phyloP scores from a whole-genome alignment of 1,140 invertebrate genomes.

The Andricus grossulariae region DNA sequence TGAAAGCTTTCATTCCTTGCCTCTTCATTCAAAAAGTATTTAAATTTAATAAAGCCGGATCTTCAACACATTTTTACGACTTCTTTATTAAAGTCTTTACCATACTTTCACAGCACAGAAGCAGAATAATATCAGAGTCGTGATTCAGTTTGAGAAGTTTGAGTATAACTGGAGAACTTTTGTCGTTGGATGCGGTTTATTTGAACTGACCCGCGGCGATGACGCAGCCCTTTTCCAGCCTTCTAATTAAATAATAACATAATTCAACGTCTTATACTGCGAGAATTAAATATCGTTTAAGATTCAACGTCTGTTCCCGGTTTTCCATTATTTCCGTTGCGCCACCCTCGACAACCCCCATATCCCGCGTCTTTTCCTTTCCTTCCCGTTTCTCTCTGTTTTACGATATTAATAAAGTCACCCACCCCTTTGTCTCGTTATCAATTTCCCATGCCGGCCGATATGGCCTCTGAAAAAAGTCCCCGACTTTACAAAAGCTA shows the following conservation, averaged over 20 bases:
- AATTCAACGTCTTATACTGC: slow-evolving; percentile 67
- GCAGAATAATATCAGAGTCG: slow-evolving; percentile 19
- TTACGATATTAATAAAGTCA: slow-evolving; percentile 66
- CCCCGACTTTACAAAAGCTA: not conserved
- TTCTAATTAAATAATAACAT: slow-evolving; percentile 75
- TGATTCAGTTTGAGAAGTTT: slow-evolving; percentile 38
- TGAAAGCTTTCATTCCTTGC: slow-evolving; percentile 17
- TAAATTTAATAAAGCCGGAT: not conserved
- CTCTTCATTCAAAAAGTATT: not conserved
- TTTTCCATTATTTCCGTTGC: slow-evolving; percentile 65
- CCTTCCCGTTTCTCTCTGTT: slow-evolving; percentile 49
- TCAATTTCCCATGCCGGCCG: slow-evolving; percentile 42
- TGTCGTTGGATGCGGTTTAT: slow-evolving; percentile 44
- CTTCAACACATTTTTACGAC: not conserved
- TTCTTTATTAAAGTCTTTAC: not conserved
- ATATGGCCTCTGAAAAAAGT: not conserved
- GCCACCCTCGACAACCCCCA: slow-evolving; percentile 38
- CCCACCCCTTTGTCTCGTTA: slow-evolving; percentile 55
- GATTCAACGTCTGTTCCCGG: slow-evolving; percentile 62
- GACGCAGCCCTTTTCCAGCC: slow-evolving; percentile 51
- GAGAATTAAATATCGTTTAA: slow-evolving; percentile 73
- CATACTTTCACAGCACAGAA: not conserved
- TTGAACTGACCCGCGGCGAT: slow-evolving; percentile 54
- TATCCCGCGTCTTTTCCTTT: slow-evolving; percentile 52
- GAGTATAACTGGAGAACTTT: slow-evolving; percentile 45